Base-by-base conservation (phyloP, 2,888 invertebrate genomes). In the Euplagia quadripunctaria region DNA sequence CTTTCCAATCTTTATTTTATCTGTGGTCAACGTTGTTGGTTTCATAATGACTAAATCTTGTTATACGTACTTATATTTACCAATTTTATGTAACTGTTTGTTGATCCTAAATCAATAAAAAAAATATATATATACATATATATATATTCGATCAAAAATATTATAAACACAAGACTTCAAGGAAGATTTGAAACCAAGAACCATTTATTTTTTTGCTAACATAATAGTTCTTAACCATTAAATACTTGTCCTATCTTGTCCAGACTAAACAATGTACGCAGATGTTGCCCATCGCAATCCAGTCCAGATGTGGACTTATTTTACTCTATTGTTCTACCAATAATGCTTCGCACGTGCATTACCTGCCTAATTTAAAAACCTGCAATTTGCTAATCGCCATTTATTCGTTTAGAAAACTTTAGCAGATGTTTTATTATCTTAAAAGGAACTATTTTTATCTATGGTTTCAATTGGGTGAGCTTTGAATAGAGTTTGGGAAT, bases 241-340 rank as follows among this genome's bases (percentile, higher is more conserved):
- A 68, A 68, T 73, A 65, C 80, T 58, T 63, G 78, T 78, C 55
- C 63, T 58, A 71, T 76, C 80, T 71, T 70, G 82, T 20, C 61
- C 31, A 79, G 76, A 80, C 80, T 78, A 79, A 82, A 83, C 80
- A 76, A 79, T 76, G 68, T 68, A 61, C 17, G 49, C 83, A 84
- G 82, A 81, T 84, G 82, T 81, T 73, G 31, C 49, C 14, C 52
- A 74, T 49, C 16, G 49, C 74, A 68, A 83, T 76, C 78, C 74
- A 72, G 20, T 55, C 78, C 85, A 84, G 83, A 84, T 84, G 84
- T 82, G 74, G 71, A 64, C 52, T 51, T 52, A 67, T 68, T 75
- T 70, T n/a, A 75, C 64, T 41, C 70, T 72, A 78, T 84, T 84
- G 83, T 83, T 76, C n/a, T 68, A 52, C 31, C 65, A 74, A 64